A percentile compares a stretch with the other conserved stretches of the same genome.
Evolutionary conservation across 2,113 vertebrate genomes (phyloP).

Genomic region (Hepsetus odoe): DNA sequence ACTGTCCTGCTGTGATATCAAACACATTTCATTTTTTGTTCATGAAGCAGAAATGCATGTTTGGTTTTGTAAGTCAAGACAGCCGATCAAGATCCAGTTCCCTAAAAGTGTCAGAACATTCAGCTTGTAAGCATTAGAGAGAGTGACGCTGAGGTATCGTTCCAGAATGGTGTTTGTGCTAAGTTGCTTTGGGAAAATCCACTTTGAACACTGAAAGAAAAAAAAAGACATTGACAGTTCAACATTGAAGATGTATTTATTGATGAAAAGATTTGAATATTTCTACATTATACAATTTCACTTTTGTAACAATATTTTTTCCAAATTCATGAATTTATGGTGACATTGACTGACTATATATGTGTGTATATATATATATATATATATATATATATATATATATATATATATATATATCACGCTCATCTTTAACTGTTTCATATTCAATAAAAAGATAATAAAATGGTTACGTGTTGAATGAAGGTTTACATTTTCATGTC

Average conservation of each 20-base stretch:
- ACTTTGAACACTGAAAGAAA: no score
- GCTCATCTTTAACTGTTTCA: background rate
- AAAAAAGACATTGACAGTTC: no score
- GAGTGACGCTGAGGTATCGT: no score
- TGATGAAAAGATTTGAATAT: constrained; percentile 20
- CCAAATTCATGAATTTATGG: constrained; percentile 4
- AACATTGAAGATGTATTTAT: constrained; percentile 26
- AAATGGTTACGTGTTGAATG: constrained; percentile 29
- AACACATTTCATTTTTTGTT: background rate
- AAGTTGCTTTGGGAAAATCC: no score
- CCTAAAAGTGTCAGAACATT: no score
- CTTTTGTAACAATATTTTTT: background rate
- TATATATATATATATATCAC: no score
- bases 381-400: no score
- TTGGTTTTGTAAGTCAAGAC: background rate
- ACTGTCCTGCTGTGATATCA: background rate
- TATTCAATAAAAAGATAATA: constrained; percentile 20
- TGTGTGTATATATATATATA: no score
- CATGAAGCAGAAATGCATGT: background rate
- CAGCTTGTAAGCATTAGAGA: no score
- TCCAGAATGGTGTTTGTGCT: no score
- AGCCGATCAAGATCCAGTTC: no score
- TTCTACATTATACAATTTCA: background rate
- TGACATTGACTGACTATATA: background rate
- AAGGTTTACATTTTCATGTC: background rate